phyloP scores from a whole-genome alignment of 2,797 vertebrate genomes.

The Sebastes dallii region DNA sequence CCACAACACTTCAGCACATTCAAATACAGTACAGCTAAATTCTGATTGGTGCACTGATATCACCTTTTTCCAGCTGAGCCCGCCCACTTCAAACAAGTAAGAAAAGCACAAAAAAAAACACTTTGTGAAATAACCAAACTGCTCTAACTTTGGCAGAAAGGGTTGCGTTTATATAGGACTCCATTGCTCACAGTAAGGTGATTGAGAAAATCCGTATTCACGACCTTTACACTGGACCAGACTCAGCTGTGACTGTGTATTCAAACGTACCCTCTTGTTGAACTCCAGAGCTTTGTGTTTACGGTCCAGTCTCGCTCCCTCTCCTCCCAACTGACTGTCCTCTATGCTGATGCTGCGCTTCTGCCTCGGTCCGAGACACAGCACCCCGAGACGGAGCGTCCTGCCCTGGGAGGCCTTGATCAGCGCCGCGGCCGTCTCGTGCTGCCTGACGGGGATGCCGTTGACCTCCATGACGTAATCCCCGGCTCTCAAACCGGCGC shows the following conservation, averaged over 20 bases:
- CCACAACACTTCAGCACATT: no score
- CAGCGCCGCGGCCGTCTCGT: constrained; percentile 78
- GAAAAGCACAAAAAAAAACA: background rate
- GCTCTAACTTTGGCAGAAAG: background rate
- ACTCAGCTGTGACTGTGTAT: background rate
- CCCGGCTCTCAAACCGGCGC: constrained; percentile 84
- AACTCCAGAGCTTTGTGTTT: constrained; percentile 93
- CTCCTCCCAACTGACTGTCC: constrained; percentile 69
- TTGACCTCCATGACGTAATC: constrained; percentile 91
- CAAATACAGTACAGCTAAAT: background rate
- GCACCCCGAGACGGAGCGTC: constrained; percentile 85
- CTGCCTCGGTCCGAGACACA: constrained; percentile 81
- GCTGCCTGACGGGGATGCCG: constrained; percentile 81
- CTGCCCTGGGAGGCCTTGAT: constrained; percentile 82
- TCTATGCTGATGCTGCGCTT: constrained; percentile 65
- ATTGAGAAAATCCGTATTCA: no score
- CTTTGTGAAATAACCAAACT: background rate
- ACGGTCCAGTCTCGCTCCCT: constrained; percentile 79
- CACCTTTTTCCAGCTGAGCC: background rate
- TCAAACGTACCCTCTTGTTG: constrained; percentile 86
- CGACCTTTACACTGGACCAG: background rate
- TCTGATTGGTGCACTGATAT: background rate
- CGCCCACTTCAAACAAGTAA: background rate
- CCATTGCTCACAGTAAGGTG: no score
- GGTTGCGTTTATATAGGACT: background rate